Conservation (phyloP, 2,888 invertebrate genomes). For the Dioctria linearis region DNA sequence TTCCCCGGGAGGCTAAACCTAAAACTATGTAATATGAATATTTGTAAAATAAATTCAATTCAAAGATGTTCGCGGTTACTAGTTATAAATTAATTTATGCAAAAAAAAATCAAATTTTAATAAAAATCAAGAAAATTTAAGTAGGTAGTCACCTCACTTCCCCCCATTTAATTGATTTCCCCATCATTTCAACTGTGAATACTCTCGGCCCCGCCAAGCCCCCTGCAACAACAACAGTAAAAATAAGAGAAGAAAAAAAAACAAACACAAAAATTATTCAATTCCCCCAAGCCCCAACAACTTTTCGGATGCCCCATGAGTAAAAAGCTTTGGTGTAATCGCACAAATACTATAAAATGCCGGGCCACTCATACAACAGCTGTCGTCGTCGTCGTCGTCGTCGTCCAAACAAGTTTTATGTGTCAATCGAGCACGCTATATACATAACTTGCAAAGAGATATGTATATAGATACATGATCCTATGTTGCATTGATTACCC, state of each 20-base stretch:
- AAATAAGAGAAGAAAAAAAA: no score
- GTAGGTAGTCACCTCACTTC: not conserved
- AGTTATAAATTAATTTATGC: slow-evolving; percentile 29
- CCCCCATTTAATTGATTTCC: slow-evolving; percentile 48
- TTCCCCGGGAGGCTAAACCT: not conserved
- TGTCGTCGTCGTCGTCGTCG: not conserved
- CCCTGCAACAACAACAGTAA: no score
- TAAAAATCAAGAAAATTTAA: slow-evolving; percentile 7
- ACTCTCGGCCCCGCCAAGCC: not conserved
- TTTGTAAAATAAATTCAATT: no score
- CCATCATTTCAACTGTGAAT: slow-evolving; percentile 7
- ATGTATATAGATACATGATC: slow-evolving; percentile 60
- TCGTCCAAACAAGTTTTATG: slow-evolving; percentile 45
- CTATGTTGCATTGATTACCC: slow-evolving; percentile 69
- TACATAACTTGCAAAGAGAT: slow-evolving; percentile 21
- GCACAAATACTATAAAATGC: not conserved
- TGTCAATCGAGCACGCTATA: slow-evolving; percentile 34
- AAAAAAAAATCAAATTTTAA: slow-evolving; percentile 27
- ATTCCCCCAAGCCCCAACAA: not conserved
- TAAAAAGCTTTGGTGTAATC: slow-evolving; percentile 11
- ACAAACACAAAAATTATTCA: slow-evolving; percentile 27
- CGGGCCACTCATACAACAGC: slow-evolving; percentile 30
- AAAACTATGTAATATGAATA: no score
- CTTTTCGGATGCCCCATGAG: slow-evolving; percentile 30
- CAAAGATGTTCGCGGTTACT: no score